phyloP scores from a whole-genome alignment of 1,140 invertebrate species.

The Trichonephila clavata region DNA sequence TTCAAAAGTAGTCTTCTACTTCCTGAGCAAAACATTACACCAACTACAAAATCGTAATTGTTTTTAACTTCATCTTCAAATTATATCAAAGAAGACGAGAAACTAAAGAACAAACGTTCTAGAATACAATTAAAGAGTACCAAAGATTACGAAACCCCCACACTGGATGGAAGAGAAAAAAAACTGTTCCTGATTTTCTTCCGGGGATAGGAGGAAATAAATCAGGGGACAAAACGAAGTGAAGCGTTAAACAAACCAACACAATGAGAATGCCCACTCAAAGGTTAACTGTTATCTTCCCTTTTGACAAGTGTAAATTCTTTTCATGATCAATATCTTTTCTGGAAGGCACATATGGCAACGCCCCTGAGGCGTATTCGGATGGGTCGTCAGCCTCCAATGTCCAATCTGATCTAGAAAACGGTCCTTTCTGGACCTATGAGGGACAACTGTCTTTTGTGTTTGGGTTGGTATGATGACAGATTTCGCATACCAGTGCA shows the following conservation, averaged over 20 bases:
- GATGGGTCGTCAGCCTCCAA: neutral
- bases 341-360: neutral
- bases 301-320: slow-evolving; percentile 15
- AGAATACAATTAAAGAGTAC: neutral
- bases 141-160: no score
- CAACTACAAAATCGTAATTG: no score
- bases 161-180: no score
- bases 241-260: slow-evolving; percentile 5
- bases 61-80: no score
- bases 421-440: neutral
- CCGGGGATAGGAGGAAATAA: neutral
- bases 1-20: no score
- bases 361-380: neutral
- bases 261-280: neutral
- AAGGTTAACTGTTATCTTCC: neutral
- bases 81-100: no score
- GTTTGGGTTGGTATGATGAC: neutral
- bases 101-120: no score
- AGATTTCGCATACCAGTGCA: no score
- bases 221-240: neutral
- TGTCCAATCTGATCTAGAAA: neutral
- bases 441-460: neutral
- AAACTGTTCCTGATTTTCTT: neutral
- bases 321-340: neutral
- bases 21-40: no score